These are phyloP conservation scores for Tiliacea citrago DNA, from an alignment of 2,888 invertebrate genomes.

Conservation along the genomic window DNA sequence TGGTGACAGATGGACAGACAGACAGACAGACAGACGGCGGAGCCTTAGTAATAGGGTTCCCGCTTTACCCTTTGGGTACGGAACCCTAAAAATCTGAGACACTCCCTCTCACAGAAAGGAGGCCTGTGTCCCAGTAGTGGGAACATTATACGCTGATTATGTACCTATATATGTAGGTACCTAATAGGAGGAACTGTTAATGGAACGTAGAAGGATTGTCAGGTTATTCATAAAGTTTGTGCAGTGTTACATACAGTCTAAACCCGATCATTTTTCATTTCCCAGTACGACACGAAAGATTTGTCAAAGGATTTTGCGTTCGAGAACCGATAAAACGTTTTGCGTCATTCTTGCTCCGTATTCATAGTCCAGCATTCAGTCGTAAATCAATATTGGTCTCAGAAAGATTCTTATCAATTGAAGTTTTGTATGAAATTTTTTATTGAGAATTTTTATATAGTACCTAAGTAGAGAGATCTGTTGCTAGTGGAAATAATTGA, in stretches of 20 bases:
- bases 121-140: too few relatives aligned
- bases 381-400: conserved; percentile 29
- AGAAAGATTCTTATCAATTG: neutral
- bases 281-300: conserved; percentile 15
- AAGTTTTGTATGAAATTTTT: neutral
- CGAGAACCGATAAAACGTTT: conserved; percentile 42
- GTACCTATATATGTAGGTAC: too few relatives aligned
- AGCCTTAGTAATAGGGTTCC: too few relatives aligned
- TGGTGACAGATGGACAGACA: too few relatives aligned
- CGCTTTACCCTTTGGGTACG: too few relatives aligned
- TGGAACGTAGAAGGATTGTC: neutral
- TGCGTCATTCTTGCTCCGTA: conserved; percentile 18
- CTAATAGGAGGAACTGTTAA: neutral
- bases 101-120: too few relatives aligned
- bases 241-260: neutral
- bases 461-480: neutral
- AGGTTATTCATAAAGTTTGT: conserved; percentile 18
- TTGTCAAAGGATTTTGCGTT: conserved; percentile 40
- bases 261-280: conserved; percentile 49
- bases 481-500: neutral
- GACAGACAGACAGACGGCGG: too few relatives aligned
- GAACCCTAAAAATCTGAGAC: too few relatives aligned
- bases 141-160: too few relatives aligned
- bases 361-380: conserved; percentile 15
- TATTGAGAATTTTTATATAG: neutral